These are phyloP conservation scores for Ceratoteleas bidentatus DNA, from an alignment of 1,140 invertebrate genomes.

Conservation along the genomic window DNA sequence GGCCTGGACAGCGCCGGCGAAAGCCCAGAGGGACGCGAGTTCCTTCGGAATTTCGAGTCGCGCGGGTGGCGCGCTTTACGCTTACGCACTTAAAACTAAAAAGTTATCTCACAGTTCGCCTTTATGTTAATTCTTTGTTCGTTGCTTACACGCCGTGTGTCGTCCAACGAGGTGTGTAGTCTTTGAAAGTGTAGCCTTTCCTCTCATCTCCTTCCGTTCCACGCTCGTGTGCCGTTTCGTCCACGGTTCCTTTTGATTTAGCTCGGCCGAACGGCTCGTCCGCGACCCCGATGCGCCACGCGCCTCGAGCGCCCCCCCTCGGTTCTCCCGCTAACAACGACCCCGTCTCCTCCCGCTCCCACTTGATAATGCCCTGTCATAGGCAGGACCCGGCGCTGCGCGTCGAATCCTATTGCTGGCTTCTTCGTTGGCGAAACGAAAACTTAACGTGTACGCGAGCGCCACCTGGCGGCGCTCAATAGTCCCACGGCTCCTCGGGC, in stretches of 20 bases:
- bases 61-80: no score
- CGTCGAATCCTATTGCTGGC: constrained; percentile 81
- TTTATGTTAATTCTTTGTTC: constrained; percentile 68
- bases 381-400: constrained; percentile 77
- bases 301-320: constrained; percentile 22
- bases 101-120: constrained; percentile 66
- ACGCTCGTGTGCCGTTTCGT: no score
- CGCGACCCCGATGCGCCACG: constrained; percentile 43
- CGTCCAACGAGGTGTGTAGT: constrained; percentile 55
- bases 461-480: no score
- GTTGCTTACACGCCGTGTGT: constrained; percentile 60
- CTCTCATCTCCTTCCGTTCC: no score
- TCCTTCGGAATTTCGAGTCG: constrained; percentile 72
- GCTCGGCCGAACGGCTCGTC: constrained; percentile 69
- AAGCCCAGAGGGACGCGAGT: constrained; percentile 66
- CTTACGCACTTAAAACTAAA: constrained; percentile 62
- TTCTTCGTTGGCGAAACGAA: constrained; percentile 69
- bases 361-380: constrained; percentile 79
- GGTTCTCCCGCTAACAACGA: constrained; percentile 34
- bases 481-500: constrained; percentile 80
- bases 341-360: constrained; percentile 45
- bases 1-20: no score
- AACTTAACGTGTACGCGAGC: constrained; percentile 76
- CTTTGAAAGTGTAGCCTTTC: constrained; percentile 51
- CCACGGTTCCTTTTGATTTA: constrained; percentile 78